Evolutionary conservation across 2,888 invertebrate species (phyloP), one percentile per base, ranked within the genome.

Genomic region (Plagodis pulveraria): DNA sequence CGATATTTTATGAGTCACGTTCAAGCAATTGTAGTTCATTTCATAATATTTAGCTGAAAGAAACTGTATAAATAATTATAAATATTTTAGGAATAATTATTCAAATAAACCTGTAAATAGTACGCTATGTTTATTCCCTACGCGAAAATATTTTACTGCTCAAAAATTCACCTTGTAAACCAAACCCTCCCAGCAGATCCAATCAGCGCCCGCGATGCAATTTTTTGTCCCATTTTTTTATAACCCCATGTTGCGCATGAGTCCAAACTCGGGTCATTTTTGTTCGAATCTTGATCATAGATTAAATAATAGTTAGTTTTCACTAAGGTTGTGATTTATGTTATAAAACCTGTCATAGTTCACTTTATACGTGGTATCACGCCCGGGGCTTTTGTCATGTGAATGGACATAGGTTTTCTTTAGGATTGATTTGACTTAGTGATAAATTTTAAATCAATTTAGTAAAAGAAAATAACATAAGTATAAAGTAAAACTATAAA

Each of bases 251-350:
- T 72, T 74, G 60, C 60, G 52, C 68, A 56, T 59, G 65, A 69
- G 72, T 77, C 72, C 76, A 71, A 79, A 74, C 71, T 65, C 58
- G 73, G 81, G 84, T 81, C 80, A 81, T 75, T 78, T 74, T 64
- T 58, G 67, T 52, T 61, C 57, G 58, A 65, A 67, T 71, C 76
- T 69, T 56, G 69, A 22, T 22, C 22, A 22, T 22, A 22, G 22
- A 22, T 22, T 22, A 22, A 22, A 22, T 22, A 1, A 22, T 22
- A 22, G 22, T 22, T 22, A 22, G 22, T 22, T 22, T 22, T 81
- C 78, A 80, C 80, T 77, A 77, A 75, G 67, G 59, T 60, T 67
- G 46, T 77, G 80, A 82, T 82, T 82, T 81, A 81, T 78, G 69
- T 67, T 40, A 63, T 65, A 71, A 66, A 69, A 68, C 71, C 76